Percentiles rank a stretch among this genome's conserved stretches.
Evolutionary conservation across 2,797 vertebrate genomes (phyloP).

Genomic region (Selene dorsalis): DNA sequence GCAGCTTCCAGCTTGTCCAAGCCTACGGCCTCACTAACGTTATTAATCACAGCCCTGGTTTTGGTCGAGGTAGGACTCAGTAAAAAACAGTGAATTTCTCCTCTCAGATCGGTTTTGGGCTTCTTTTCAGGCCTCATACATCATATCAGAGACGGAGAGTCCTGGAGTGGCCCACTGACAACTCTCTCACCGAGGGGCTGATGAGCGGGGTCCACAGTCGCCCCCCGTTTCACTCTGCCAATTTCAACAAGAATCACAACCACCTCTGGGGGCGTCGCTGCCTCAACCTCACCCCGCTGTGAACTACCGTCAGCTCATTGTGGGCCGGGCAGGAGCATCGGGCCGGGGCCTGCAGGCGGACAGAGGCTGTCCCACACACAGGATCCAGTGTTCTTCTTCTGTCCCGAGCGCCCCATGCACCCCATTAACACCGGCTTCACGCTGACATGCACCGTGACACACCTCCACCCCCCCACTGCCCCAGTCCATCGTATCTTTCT

Average conservation of each 20-base stretch:
- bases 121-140: conserved; percentile 65
- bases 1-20: conserved; percentile 23
- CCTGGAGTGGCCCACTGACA: conserved; percentile 71
- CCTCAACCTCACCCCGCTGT: conserved; percentile 51
- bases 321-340: conserved; percentile 37
- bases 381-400: conserved; percentile 76
- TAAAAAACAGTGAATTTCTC: conserved; percentile 55
- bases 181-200: conserved; percentile 64
- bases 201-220: conserved; percentile 53
- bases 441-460: conserved; percentile 74
- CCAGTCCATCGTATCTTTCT: conserved; percentile 44
- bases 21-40: background rate
- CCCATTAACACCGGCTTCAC: conserved; percentile 79
- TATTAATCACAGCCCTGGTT: conserved; percentile 62
- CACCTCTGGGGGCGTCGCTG: conserved; percentile 47
- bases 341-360: conserved; percentile 47
- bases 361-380: conserved; percentile 72
- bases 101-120: conserved; percentile 56
- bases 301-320: conserved; percentile 76
- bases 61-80: conserved; percentile 31
- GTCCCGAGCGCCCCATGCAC: conserved; percentile 56
- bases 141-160: conserved; percentile 66
- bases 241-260: conserved; percentile 77
- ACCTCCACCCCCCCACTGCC: conserved; percentile 14
- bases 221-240: conserved; percentile 63